Base-by-base conservation (phyloP, 2,113 vertebrate species). In the Spea multiplicata region DNA sequence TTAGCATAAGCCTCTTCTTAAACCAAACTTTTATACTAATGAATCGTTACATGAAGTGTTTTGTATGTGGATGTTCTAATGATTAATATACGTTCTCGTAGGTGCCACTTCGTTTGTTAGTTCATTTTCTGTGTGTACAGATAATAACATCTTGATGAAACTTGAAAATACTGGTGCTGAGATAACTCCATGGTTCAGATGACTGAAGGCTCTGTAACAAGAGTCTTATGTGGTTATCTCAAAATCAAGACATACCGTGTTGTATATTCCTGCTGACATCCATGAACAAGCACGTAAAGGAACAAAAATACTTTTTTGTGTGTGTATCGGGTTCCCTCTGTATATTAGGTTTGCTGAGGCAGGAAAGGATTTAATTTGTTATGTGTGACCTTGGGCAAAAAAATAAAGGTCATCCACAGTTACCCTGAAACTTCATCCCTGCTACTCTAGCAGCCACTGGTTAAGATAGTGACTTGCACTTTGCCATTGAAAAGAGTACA, bases 151-250 rank as follows among this genome's bases (percentile, higher is more conserved):
- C 62, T 44, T 64, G 64, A 66, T 66, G 64, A 74, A 64, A 74
- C 50, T 30, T 49, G 52, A 14, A 12, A 14, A 64, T 46, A 75
- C 49, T 70, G 70, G 71, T 80, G 66, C n/a, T 47, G 82, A 87
- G 82, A 82, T 87, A 77, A 76, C 82, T 74, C 74, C 73, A 14
- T 80, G 7, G 82, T 78, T 85, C 73, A 65, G 75, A 67, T 68
- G 70, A 66, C 86, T 46, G 75, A 82, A 83, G 83, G 81, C 70
- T 69, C 76, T 84, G 76, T 82, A 69, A 78, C 83, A 71, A 82
- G 59, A 17, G 13, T 75, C 14, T 45, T 73, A 3, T 66, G 50
- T 83, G 77, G 68, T 84, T 86, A 81, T 85, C 87, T 86, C 81
- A 76, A 82, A 85, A 86, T 83, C 82, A 71, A 77, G 65, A 68